Evolutionary conservation across 2,888 invertebrate genomes (phyloP), one percentile per base, ranked within the genome.

Genomic region (Harmothoe impar): DNA sequence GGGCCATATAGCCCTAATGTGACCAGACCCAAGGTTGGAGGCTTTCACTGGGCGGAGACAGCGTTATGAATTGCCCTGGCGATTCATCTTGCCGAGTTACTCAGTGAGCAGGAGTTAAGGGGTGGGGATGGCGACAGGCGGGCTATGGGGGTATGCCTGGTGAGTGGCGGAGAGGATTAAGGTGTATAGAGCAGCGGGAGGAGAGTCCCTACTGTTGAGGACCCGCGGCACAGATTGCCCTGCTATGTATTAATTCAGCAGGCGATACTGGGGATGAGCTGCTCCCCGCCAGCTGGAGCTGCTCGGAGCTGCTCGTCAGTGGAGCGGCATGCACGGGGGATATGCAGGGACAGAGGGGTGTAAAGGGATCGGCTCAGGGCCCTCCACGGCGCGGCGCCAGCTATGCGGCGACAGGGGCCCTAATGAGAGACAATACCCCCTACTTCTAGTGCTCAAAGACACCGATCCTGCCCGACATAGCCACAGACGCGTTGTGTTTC

Each of bases 381-480:
- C 62, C 62, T 62, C n/a, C 20, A n/a, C 20, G 62, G 62, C 20
- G 62, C 23, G 62, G 1, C 23, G 20, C n/a, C n/a, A 62, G n/a
- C 20, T 62, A 62, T 62, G 62, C 62, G 23, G n/a, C 23, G 62
- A 20, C 62, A n/a, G n/a, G 20, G 10, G 15, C 62, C 62, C 62
- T 62, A 62, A 62, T 62, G 62, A 62, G 62, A n/a, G 62, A 62
- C 62, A 62, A 62, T 62, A n/a, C n/a, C 62, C 62, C 62, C 62
- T 20, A n/a, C n/a, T 3, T 43, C n/a, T 62, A n/a, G 62, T 62
- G 62, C 62, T 62, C 62, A 62, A 62, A 62, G 62, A n/a, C 62
- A 20, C 62, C 62, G 1, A n/a, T 3, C 62, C 43, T 3, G 10
- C 43, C 43, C 43, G 3, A 43, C 43, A 10, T 43, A 10, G 43